Evolutionary conservation across 2,113 vertebrate genomes (phyloP).

Genomic region (Saccopteryx leptura): DNA sequence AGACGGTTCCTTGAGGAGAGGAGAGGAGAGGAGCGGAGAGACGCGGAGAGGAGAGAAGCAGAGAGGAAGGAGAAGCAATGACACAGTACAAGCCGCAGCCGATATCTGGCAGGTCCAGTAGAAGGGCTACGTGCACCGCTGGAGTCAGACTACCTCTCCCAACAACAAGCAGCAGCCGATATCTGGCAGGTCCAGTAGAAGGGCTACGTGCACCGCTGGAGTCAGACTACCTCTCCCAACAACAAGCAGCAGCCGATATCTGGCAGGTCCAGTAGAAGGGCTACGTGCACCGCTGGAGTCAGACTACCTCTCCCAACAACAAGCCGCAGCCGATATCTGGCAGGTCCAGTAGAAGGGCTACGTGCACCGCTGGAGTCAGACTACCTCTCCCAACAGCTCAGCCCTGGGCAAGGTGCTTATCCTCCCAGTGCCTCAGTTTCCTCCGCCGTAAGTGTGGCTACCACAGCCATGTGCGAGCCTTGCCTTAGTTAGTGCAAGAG

Average conservation of each 20-base stretch:
- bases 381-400: background rate
- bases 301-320: too few relatives aligned
- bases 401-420: background rate
- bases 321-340: background rate
- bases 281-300: fast-evolving
- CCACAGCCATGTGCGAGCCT: too few relatives aligned
- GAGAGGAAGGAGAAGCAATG: background rate
- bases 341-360: fast-evolving
- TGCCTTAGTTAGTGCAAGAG: background rate
- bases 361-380: fast-evolving
- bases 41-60: background rate
- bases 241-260: background rate
- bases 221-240: too few relatives aligned
- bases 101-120: fast-evolving
- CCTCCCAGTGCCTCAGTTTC: background rate
- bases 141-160: too few relatives aligned
- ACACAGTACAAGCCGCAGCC: background rate
- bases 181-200: fast-evolving
- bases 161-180: background rate
- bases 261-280: fast-evolving
- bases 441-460: background rate
- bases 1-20: background rate
- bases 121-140: fast-evolving
- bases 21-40: background rate
- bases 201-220: fast-evolving